Percentiles rank a stretch among this genome's conserved stretches.
phyloP scores from a whole-genome alignment of 2,113 vertebrate species.

The Ptychochromis oligacanthus region DNA sequence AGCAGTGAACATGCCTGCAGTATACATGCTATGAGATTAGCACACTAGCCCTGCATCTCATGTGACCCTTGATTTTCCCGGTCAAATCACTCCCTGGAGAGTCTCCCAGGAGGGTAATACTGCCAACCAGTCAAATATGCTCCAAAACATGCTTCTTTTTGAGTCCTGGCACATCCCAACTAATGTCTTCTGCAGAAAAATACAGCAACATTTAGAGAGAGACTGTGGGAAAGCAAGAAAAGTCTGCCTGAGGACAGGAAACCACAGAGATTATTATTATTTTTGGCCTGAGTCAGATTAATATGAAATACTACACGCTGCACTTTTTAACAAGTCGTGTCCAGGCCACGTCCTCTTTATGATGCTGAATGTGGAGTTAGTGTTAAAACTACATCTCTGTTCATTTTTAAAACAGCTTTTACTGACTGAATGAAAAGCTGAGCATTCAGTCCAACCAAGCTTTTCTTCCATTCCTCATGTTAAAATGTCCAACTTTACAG shows the following conservation, averaged over 20 bases:
- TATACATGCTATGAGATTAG: neutral
- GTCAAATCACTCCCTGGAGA: neutral
- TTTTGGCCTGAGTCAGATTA: conserved; percentile 1
- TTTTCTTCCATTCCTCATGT: neutral
- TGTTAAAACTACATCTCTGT: neutral
- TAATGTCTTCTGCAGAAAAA: neutral
- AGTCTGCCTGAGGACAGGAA: neutral
- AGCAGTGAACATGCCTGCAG: neutral
- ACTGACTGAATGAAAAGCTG: no score
- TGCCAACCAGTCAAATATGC: neutral
- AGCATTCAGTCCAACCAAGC: neutral
- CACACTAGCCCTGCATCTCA: neutral
- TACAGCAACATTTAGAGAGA: neutral
- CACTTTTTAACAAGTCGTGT: neutral
- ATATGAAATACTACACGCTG: neutral
- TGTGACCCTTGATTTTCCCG: neutral
- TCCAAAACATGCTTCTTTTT: neutral
- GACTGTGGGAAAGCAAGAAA: neutral
- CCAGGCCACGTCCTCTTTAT: neutral
- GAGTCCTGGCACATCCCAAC: neutral
- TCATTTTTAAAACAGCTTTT: no score
- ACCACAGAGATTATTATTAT: neutral
- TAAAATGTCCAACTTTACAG: neutral
- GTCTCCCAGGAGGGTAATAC: neutral
- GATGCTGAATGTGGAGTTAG: neutral